Conservation (phyloP, 2,888 invertebrate species). For the Teleogryllus oceanicus region DNA sequence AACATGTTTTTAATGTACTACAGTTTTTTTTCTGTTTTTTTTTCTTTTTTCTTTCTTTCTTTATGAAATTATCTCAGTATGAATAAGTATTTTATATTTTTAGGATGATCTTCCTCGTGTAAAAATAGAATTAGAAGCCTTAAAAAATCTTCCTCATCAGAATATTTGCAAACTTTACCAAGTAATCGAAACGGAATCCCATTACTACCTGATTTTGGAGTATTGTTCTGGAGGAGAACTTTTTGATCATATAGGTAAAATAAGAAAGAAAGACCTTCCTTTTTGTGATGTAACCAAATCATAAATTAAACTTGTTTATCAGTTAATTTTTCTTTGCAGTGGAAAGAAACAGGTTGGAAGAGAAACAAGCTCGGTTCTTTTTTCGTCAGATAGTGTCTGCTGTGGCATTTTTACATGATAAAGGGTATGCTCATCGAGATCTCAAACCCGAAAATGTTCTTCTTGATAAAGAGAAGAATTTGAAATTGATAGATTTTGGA, state of each 20-base stretch:
- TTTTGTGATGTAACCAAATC: conserved; percentile 19
- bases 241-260: conserved; percentile 71
- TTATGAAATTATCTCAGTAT: background rate
- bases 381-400: conserved; percentile 76
- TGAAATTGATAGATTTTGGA: conserved; percentile 81
- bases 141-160: conserved; percentile 65
- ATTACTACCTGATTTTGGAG: conserved; percentile 75
- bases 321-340: conserved; percentile 34
- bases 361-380: conserved; percentile 69
- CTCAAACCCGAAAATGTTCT: conserved; percentile 82
- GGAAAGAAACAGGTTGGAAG: conserved; percentile 52
- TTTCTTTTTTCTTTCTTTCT: too few relatives aligned
- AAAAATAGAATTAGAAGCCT: conserved; percentile 67
- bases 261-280: background rate
- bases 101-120: conserved; percentile 70
- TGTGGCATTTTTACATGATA: conserved; percentile 70
- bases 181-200: conserved; percentile 69
- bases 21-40: too few relatives aligned
- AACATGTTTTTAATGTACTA: background rate
- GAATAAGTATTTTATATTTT: conserved; percentile 35
- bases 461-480: conserved; percentile 66
- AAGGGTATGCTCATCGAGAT: conserved; percentile 76
- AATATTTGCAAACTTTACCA: conserved; percentile 76
- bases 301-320: background rate
- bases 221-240: conserved; percentile 80